phyloP scores from a whole-genome alignment of 2,888 invertebrate species.

The Mythimna loreyi region DNA sequence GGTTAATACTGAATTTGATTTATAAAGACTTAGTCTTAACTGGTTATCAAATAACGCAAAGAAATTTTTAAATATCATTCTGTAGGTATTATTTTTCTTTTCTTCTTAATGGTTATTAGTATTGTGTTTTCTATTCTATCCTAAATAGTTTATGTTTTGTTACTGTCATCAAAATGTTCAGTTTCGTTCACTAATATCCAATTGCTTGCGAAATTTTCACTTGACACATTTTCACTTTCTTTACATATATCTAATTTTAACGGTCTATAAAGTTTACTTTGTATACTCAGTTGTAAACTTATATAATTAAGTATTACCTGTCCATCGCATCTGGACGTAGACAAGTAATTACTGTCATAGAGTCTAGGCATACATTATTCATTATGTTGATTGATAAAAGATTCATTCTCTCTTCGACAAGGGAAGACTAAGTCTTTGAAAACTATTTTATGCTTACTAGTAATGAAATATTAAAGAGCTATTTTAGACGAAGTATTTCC shows the following conservation, averaged over 20 bases:
- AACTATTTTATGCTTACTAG: neutral
- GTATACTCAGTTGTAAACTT: slow-evolving; percentile 27
- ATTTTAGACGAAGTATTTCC: too few relatives aligned
- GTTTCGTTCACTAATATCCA: slow-evolving; percentile 2
- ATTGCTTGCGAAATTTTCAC: slow-evolving; percentile 30
- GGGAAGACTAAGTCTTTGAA: slow-evolving; percentile 5
- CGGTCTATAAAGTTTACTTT: slow-evolving; percentile 40
- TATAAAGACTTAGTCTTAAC: too few relatives aligned
- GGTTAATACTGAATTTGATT: too few relatives aligned
- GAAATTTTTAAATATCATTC: too few relatives aligned
- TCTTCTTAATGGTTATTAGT: too few relatives aligned
- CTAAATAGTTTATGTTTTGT: neutral
- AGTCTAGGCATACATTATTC: neutral
- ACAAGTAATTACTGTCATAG: slow-evolving; percentile 35
- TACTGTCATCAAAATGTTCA: neutral
- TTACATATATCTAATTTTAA: slow-evolving; percentile 35
- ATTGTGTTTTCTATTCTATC: too few relatives aligned
- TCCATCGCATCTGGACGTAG: slow-evolving; percentile 22
- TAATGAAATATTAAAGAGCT: neutral
- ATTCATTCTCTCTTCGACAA: slow-evolving; percentile 6
- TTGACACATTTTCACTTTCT: slow-evolving; percentile 35
- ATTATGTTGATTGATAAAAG: slow-evolving; percentile 4
- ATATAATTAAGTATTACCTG: slow-evolving; percentile 32
- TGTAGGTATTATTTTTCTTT: too few relatives aligned
- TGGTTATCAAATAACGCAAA: too few relatives aligned